Base-by-base conservation (phyloP, 1,140 invertebrate genomes). In the Frieseomelitta varia region DNA sequence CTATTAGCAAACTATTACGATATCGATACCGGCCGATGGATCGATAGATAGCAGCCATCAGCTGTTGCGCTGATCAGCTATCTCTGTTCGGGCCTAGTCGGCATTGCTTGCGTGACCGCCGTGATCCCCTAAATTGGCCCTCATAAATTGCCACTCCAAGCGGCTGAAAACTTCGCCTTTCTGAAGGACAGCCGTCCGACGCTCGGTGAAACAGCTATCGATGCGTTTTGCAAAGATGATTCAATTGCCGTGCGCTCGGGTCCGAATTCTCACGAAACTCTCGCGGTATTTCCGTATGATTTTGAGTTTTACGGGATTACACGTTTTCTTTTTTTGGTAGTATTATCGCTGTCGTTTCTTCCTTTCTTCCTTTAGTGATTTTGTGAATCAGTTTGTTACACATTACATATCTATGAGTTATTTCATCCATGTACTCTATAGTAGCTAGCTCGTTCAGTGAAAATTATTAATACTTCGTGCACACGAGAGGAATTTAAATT, bases 1-100 rank as follows among this genome's bases (percentile, higher is more conserved):
- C 91, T 91, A 93, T 93, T 92, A 92, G 90, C 85, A 89, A 92
- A 92, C 91, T 91, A 93, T 93, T 92, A 91, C 88, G 90, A 88
- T 89, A 89, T 90, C 87, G 86, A 91, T 91, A 81, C 76, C 80
- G 69, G 82, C 61, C 85, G 90, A 93, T 92, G 79, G 87, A 81
- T 91, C 88, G 90, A 92, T 92, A 90, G 84, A 92, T 89, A 91
- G 81, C 67, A 56, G 82, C 80, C 81, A 87, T 92, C 92, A 92
- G 92, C 91, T 92, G 91, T 92, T 92, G 91, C 91, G 75, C 88
- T 85, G 90, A 91, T 91, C 90, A 87, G 88, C 81, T 90, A 91
- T 90, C 86, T 87, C 90, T 79, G 88, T 91, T 90, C 85, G 83
- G 78, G 81, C 74, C 74, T 81, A 67, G 71, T 79, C 67, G 65